Evolutionary conservation across 2,888 invertebrate species (phyloP).

Genomic region (Lasioglossum pauxillum): DNA sequence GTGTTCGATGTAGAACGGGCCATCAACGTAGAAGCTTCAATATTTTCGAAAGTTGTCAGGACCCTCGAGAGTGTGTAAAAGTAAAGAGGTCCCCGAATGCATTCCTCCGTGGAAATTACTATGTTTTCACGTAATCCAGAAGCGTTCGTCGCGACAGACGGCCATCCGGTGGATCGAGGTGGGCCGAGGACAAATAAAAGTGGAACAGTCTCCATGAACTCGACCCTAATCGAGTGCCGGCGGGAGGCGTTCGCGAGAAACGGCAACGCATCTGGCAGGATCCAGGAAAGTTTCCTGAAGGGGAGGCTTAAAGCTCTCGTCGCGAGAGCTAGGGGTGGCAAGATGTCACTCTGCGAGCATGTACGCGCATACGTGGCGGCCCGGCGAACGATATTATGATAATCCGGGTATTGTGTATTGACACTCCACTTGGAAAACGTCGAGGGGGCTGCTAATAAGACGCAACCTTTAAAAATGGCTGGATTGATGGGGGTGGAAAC

Average conservation of each 20-base stretch:
- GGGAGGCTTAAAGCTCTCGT: slow-evolving; percentile 47
- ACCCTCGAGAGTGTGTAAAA: neutral
- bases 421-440: slow-evolving; percentile 48
- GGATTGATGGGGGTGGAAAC: neutral
- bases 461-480: slow-evolving; percentile 25
- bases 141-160: slow-evolving; percentile 20
- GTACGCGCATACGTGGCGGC: slow-evolving; percentile 42
- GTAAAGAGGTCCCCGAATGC: neutral
- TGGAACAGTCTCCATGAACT: slow-evolving; percentile 49
- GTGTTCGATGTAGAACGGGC: neutral
- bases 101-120: slow-evolving; percentile 4
- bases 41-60: neutral
- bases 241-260: slow-evolving; percentile 21
- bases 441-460: slow-evolving; percentile 44
- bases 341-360: slow-evolving; percentile 59
- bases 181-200: slow-evolving; percentile 49
- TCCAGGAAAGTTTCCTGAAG: slow-evolving; percentile 41
- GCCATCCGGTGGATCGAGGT: slow-evolving; percentile 7
- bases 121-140: slow-evolving; percentile 35
- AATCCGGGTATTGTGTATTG: slow-evolving; percentile 76
- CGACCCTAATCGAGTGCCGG: slow-evolving; percentile 53
- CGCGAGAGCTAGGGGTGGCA: slow-evolving; percentile 32
- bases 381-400: slow-evolving; percentile 76
- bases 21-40: neutral
- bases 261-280: slow-evolving; percentile 60